These are phyloP conservation scores for Palythoa grandiflora DNA, from an alignment of 92 coral and sea anemone genomes.

Conservation along the genomic window DNA sequence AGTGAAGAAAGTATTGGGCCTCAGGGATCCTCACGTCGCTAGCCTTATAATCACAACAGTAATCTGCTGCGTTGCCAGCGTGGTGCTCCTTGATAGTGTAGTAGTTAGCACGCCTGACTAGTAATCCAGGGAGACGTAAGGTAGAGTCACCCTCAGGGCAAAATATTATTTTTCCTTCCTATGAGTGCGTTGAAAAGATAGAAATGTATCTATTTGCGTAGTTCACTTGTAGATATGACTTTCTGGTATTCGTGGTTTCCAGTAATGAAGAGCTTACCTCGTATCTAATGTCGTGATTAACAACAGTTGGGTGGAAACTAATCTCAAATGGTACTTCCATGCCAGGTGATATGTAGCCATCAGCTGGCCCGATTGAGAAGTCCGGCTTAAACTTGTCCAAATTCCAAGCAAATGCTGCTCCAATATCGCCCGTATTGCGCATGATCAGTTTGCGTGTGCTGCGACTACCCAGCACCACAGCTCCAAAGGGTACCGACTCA, in stretches of 20 bases:
- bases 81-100: no score
- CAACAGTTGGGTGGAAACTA: conserved; percentile 84
- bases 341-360: conserved; percentile 95
- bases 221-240: no score
- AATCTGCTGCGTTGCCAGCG: no score
- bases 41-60: no score
- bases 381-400: conserved; percentile 85
- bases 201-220: no score
- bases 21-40: no score
- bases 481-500: conserved; percentile 97
- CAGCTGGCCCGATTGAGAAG: conserved; percentile 85
- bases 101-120: no score
- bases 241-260: background rate
- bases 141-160: no score
- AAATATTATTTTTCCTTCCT: no score
- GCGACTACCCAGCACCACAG: conserved; percentile 94
- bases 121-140: no score
- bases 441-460: conserved; percentile 91
- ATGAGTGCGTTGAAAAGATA: no score
- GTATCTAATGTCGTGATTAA: conserved; percentile 89
- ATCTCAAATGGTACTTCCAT: conserved; percentile 97
- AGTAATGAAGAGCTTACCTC: conserved; percentile 70
- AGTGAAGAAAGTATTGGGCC: no score
- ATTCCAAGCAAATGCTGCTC: conserved; percentile 97
- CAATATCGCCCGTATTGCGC: conserved; percentile 98